Percentiles rank a stretch among this genome's conserved stretches.
Conservation (phyloP, 2,888 invertebrate species). For the Serrognathus titanus region DNA sequence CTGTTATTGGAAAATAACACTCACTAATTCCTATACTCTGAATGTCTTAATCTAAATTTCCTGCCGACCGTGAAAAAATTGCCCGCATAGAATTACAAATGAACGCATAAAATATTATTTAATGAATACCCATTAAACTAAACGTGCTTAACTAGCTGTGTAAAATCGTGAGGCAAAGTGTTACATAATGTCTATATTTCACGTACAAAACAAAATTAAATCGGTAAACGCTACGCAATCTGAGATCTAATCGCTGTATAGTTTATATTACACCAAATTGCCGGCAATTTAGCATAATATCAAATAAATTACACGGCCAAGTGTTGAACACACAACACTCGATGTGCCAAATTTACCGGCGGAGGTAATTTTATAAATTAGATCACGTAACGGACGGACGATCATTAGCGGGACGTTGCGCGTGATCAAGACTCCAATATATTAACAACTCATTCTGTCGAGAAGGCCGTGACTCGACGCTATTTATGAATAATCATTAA, state of each 20-base stretch:
- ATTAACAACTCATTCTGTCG: slow-evolving; percentile 19
- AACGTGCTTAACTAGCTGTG: no score
- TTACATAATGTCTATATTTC: no score
- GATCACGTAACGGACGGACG: slow-evolving; percentile 26
- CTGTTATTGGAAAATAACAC: no score
- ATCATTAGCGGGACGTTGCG: slow-evolving; percentile 25
- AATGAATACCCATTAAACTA: no score
- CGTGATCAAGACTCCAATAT: slow-evolving; percentile 15
- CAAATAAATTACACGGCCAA: slow-evolving; percentile 13
- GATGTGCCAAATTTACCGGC: slow-evolving; percentile 21
- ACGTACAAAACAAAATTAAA: no score
- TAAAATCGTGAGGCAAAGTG: no score
- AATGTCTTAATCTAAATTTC: no score
- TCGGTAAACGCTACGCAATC: slow-evolving; percentile 23
- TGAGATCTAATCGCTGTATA: slow-evolving; percentile 13
- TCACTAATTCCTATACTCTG: no score
- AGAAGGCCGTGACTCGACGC: slow-evolving; percentile 11
- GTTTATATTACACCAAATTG: slow-evolving; percentile 17
- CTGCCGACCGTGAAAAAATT: no score
- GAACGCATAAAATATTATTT: no score
- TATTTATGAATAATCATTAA: slow-evolving; percentile 20
- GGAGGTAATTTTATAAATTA: slow-evolving; percentile 27
- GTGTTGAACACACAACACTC: slow-evolving; percentile 10
- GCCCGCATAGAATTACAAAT: no score
- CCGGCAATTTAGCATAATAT: slow-evolving; percentile 12